phyloP scores from a whole-genome alignment of 2,113 vertebrate species.

The Microtus oregoni region DNA sequence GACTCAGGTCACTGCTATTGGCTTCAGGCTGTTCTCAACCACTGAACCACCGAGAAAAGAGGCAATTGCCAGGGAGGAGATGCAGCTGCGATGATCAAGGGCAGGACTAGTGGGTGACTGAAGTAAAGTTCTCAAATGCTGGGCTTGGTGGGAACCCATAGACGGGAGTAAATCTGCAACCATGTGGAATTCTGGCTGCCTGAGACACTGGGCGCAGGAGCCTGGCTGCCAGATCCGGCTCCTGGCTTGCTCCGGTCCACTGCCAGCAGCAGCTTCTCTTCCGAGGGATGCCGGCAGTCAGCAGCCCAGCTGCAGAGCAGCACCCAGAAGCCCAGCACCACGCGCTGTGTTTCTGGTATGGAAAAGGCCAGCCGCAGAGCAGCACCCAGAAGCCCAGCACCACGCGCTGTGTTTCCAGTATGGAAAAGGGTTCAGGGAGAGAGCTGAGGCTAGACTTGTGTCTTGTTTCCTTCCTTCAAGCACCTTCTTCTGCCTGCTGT shows the following conservation, averaged over 20 bases:
- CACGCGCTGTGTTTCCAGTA: rapidly evolving
- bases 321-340: rapidly evolving
- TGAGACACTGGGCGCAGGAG: rapidly evolving
- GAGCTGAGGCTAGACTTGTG: rapidly evolving
- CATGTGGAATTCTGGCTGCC: background rate
- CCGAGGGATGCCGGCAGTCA: background rate
- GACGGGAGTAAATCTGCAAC: rapidly evolving
- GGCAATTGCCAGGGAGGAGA: background rate
- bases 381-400: rapidly evolving
- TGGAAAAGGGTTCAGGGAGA: background rate
- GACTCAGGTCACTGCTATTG: rapidly evolving
- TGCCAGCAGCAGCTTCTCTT: background rate
- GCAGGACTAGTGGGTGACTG: background rate
- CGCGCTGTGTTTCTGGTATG: rapidly evolving
- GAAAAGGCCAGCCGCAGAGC: rapidly evolving
- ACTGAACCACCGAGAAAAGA: rapidly evolving
- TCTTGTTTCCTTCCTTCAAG: too few species aligned
- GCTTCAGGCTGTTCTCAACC: background rate
- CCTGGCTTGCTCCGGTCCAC: background rate
- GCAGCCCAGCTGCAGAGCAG: rapidly evolving
- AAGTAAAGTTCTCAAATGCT: background rate
- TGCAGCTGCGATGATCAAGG: background rate
- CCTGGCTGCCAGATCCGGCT: background rate
- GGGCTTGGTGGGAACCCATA: rapidly evolving
- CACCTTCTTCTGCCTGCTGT: background rate